These are phyloP conservation scores for Tokudaia muenninki DNA, from an alignment of 2,797 vertebrate species.

Conservation along the genomic window DNA sequence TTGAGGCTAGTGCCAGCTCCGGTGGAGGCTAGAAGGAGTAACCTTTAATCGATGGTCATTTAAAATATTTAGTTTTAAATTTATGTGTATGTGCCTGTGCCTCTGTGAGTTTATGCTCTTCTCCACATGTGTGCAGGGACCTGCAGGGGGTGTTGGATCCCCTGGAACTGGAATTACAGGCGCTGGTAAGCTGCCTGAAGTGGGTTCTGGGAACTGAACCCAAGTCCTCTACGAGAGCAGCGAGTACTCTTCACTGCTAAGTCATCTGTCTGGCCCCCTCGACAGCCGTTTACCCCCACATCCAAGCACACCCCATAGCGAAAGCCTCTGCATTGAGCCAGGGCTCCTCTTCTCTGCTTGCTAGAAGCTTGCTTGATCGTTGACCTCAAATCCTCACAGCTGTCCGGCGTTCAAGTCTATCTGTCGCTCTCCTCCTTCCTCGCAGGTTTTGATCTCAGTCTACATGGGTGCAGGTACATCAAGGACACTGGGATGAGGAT, in stretches of 20 bases:
- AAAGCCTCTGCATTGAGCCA: background rate
- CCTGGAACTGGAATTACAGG: background rate
- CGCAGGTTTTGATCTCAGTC: background rate
- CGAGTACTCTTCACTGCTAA: background rate
- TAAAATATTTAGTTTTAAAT: background rate
- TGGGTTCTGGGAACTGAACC: background rate
- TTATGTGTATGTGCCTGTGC: background rate
- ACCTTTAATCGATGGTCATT: background rate
- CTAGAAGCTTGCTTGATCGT: background rate
- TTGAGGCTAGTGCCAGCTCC: background rate
- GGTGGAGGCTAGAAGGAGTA: background rate
- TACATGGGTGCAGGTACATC: background rate
- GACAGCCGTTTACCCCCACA: background rate
- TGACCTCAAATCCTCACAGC: background rate
- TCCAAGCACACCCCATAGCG: background rate
- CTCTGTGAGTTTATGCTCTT: background rate
- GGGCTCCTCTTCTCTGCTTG: background rate
- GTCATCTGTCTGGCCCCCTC: background rate
- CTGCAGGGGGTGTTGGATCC: background rate
- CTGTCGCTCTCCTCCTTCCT: background rate
- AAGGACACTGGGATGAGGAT: background rate
- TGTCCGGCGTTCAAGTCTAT: background rate
- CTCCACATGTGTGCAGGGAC: background rate
- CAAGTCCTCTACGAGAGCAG: background rate
- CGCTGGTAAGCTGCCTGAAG: too few relatives aligned